These are phyloP conservation scores for Elaphurus davidianus DNA, from an alignment of 2,113 vertebrate genomes.

Conservation along the genomic window DNA sequence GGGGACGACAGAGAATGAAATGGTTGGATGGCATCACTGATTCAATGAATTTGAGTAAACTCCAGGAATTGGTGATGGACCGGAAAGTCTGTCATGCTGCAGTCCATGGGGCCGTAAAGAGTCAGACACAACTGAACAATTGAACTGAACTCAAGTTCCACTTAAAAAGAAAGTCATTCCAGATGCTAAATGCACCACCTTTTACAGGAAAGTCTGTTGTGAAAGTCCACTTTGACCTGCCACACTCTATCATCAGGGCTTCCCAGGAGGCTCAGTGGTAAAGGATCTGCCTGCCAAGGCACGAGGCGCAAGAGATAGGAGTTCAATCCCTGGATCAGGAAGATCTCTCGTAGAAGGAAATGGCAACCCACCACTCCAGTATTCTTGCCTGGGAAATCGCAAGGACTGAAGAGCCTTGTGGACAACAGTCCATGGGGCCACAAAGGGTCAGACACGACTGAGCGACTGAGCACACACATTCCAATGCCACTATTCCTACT, in stretches of 20 bases:
- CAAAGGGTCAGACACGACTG: background rate
- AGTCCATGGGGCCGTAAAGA: no score
- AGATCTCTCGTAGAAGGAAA: background rate
- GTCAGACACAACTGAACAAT: no score
- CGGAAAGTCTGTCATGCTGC: no score
- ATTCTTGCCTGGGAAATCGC: background rate
- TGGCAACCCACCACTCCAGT: background rate
- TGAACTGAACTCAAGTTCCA: background rate
- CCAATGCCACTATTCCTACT: background rate
- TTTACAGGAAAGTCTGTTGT: rapidly evolving
- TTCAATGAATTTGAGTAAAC: no score
- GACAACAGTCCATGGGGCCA: background rate
- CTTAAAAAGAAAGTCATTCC: background rate
- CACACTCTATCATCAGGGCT: background rate
- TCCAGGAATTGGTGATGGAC: no score
- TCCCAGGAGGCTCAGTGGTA: background rate
- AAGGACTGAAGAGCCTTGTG: background rate
- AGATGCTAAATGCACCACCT: background rate
- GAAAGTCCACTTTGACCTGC: background rate
- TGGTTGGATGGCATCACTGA: no score
- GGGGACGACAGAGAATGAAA: no score
- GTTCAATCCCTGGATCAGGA: background rate
- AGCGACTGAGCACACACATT: background rate
- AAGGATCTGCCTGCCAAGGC: background rate
- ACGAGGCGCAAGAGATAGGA: background rate